Evolutionary conservation across 2,888 invertebrate species (phyloP).

Genomic region (Pycnomerus fuliginosus): DNA sequence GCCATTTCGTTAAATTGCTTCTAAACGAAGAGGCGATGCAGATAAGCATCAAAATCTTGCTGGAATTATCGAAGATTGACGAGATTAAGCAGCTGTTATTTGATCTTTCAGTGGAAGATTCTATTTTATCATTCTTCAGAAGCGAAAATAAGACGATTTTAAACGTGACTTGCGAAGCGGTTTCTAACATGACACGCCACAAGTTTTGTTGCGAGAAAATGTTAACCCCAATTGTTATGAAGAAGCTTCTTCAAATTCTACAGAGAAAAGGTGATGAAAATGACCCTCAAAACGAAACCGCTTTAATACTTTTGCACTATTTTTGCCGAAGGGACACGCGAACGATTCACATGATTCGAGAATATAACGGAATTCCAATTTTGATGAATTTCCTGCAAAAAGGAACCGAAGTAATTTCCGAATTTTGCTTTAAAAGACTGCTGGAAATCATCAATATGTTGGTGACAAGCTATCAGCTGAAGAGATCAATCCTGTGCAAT

Average conservation of each 20-base stretch:
- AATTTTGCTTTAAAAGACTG: slow-evolving; percentile 31
- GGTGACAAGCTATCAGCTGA: slow-evolving; percentile 29
- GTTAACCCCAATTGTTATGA: slow-evolving; percentile 37
- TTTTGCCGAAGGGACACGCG: slow-evolving; percentile 34
- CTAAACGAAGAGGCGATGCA: slow-evolving; percentile 33
- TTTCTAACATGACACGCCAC: slow-evolving; percentile 40
- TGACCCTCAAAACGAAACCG: slow-evolving; percentile 38
- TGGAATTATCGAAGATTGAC: slow-evolving; percentile 35
- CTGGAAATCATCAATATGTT: slow-evolving; percentile 35
- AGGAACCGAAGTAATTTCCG: slow-evolving; percentile 24
- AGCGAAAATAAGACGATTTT: slow-evolving; percentile 35
- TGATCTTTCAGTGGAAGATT: slow-evolving; percentile 41
- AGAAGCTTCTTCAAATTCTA: slow-evolving; percentile 33
- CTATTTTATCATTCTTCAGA: slow-evolving; percentile 37
- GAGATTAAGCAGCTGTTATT: slow-evolving; percentile 38
- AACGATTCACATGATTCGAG: slow-evolving; percentile 33
- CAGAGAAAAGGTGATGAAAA: slow-evolving; percentile 29
- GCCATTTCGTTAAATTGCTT: slow-evolving; percentile 39
- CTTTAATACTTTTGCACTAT: slow-evolving; percentile 36
- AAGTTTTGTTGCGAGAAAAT: slow-evolving; percentile 43
- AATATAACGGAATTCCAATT: slow-evolving; percentile 27
- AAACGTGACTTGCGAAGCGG: slow-evolving; percentile 37
- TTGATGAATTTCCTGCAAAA: slow-evolving; percentile 35
- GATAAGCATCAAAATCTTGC: slow-evolving; percentile 31
- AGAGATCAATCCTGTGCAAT: slow-evolving; percentile 27